Base-by-base conservation (phyloP, 92 coral and sea anemone species). In the Scolanthus callimorphus region DNA sequence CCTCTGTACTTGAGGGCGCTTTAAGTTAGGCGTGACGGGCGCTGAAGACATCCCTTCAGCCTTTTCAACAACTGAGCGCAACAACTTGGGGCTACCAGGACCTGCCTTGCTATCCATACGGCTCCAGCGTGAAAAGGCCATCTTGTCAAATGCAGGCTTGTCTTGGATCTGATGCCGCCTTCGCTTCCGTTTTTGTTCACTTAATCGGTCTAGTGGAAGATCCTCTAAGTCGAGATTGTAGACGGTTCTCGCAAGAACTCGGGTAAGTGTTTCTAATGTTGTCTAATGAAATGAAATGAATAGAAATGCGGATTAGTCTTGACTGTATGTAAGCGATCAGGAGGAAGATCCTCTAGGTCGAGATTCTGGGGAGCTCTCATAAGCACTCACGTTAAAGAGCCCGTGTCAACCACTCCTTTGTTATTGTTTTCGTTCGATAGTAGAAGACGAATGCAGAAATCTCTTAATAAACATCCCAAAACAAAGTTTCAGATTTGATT, bases 241-340 rank as follows among this genome's bases (percentile, higher is more conserved):
- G 15, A 91, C 86, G 31, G 91, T 84, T 29, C 96, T 73, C 0
- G 97, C 89, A 64, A 91, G 84, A n/a, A 91, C 96, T 39, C 96
- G 70, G 3, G 97, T 91, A 3, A 91, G 39, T 4, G 88, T 91
- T 51, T 79, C 85, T 76, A 91, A 79, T 13, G 97, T 91, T 17
- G 71, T 60, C 97, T 91, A 50, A n/a, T n/a, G n/a, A n/a, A n/a
- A n/a, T n/a, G 66, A 49, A 59, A 37, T 52, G 6, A 12, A 27
- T 6, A 47, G 20, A n/a, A n/a, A n/a, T n/a, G n/a, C n/a, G n/a
- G n/a, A n/a, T n/a, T n/a, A n/a, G n/a, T n/a, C n/a, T n/a, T n/a
- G n/a, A n/a, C n/a, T n/a, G n/a, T n/a, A n/a, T n/a, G n/a, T n/a
- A n/a, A n/a, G n/a, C n/a, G n/a, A n/a, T n/a, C n/a, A n/a, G n/a